phyloP scores from a whole-genome alignment of 2,113 vertebrate species.

The Arvicanthis niloticus region DNA sequence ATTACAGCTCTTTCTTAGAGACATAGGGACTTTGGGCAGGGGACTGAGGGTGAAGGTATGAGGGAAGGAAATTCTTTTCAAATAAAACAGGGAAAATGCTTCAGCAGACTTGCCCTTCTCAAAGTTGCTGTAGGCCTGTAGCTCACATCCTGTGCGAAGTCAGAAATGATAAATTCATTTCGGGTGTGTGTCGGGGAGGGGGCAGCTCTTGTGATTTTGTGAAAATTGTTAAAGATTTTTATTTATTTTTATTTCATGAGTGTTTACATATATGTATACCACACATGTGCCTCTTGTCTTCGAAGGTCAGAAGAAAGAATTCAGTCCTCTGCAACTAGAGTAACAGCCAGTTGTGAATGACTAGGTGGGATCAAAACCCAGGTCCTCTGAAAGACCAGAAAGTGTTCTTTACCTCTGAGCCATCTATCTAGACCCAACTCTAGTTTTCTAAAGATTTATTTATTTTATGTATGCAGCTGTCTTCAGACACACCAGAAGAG shows the following conservation, averaged over 20 bases:
- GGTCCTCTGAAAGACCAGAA: background rate
- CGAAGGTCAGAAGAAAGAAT: background rate
- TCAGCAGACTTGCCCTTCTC: background rate
- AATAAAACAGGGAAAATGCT: background rate
- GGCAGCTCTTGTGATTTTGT: background rate
- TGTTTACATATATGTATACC: background rate
- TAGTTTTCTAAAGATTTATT: too few relatives aligned
- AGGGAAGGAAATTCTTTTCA: slow-evolving; percentile 1
- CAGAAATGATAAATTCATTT: slow-evolving; percentile 11
- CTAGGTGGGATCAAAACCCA: background rate
- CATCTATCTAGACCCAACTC: background rate
- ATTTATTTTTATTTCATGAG: background rate
- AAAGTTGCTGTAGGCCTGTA: background rate
- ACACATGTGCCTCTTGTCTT: background rate
- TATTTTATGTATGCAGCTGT: too few relatives aligned
- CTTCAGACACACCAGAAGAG: too few relatives aligned
- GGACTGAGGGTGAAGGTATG: background rate
- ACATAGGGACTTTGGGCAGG: background rate
- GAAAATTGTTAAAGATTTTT: background rate
- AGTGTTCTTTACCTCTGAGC: too few relatives aligned
- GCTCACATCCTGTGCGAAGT: background rate
- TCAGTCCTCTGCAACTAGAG: background rate
- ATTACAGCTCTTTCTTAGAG: slow-evolving; percentile 54
- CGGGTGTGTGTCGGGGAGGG: background rate
- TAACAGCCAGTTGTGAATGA: background rate